Evolutionary conservation across 2,797 vertebrate species (phyloP).

Genomic region (Aphelocoma californica): DNA sequence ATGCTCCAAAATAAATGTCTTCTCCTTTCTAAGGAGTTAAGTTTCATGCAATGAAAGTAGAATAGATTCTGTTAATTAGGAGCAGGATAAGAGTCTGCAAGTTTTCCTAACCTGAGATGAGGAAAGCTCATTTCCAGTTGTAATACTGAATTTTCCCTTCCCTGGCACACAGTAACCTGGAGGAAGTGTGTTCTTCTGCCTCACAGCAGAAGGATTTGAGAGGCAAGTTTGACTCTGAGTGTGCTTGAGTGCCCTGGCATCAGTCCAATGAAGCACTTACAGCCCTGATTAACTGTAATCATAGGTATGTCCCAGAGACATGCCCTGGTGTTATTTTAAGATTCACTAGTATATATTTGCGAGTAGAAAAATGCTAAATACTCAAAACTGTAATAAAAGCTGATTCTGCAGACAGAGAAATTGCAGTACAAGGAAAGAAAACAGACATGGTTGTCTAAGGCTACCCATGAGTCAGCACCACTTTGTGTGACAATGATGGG

Average conservation of each 20-base stretch:
- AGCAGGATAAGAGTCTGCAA: constrained; percentile 13
- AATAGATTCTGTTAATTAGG: constrained; percentile 68
- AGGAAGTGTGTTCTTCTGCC: not conserved
- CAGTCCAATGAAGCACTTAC: not conserved
- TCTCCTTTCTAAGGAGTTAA: constrained; percentile 65
- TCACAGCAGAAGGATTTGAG: not conserved
- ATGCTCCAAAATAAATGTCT: constrained; percentile 61
- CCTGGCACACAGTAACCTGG: not conserved
- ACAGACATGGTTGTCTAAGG: not conserved
- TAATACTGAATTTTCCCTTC: not conserved
- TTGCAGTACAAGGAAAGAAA: not conserved
- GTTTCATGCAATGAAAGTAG: constrained; percentile 52
- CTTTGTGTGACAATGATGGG: not conserved
- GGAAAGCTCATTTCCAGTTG: not conserved
- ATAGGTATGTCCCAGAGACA: not conserved
- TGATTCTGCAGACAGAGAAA: not conserved
- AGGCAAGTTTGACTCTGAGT: not conserved
- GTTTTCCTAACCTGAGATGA: not conserved
- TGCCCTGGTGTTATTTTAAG: not conserved
- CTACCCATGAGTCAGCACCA: not conserved
- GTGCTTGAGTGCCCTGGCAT: not conserved
- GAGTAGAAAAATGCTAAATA: not conserved
- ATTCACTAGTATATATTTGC: not conserved
- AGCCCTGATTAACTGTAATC: not conserved
- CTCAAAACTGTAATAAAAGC: not conserved